These are phyloP conservation scores for Marcusenius ussheri DNA, from an alignment of 2,113 vertebrate genomes.

Conservation along the genomic window DNA sequence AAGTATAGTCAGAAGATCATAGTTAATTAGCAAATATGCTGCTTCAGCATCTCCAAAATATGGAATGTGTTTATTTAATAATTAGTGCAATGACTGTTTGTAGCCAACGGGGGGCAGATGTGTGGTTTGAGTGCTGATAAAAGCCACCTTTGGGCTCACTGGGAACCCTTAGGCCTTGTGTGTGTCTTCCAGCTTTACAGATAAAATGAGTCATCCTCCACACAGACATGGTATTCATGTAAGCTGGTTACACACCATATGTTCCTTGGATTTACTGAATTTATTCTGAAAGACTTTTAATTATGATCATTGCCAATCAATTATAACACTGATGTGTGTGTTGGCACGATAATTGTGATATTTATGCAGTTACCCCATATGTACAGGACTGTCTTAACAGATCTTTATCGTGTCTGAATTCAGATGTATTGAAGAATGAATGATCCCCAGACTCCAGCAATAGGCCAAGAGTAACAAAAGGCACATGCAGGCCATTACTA, in stretches of 20 bases:
- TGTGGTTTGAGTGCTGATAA: not conserved
- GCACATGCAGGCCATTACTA: not conserved
- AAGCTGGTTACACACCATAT: not conserved
- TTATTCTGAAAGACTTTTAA: not conserved
- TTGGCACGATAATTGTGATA: not conserved
- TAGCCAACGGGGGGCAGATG: not conserved
- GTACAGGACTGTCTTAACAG: not conserved
- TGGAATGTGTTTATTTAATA: not conserved
- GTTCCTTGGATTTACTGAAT: not conserved
- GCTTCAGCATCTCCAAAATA: not conserved
- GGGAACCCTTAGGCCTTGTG: not conserved
- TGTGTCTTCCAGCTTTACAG: not conserved
- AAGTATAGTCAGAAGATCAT: not conserved
- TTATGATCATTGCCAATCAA: not conserved
- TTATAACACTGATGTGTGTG: not conserved
- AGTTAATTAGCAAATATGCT: not conserved
- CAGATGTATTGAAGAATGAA: not conserved
- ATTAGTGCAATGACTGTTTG: not conserved
- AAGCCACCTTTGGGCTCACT: not conserved
- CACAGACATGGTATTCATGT: not conserved
- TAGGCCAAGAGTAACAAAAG: not conserved
- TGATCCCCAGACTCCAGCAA: not conserved
- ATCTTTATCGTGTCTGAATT: not conserved
- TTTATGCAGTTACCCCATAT: not conserved
- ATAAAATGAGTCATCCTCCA: not conserved